Evolutionary conservation across 1,140 invertebrate genomes (phyloP).

Genomic region (Bombus fervidus): DNA sequence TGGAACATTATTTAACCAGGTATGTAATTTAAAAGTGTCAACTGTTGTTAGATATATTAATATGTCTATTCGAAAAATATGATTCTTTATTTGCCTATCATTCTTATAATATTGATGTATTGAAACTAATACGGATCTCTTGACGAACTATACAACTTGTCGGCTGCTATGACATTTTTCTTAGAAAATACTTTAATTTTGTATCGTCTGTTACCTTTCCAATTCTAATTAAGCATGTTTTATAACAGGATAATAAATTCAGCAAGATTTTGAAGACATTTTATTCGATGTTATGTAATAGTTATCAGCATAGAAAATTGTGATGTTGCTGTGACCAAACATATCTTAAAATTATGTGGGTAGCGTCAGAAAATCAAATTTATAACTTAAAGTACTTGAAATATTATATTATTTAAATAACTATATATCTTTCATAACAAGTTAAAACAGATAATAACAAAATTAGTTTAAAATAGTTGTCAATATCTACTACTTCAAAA

Average conservation of each 20-base stretch:
- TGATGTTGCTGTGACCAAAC: constrained; percentile 75
- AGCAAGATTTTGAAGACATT: constrained; percentile 41
- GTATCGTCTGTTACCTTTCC: neutral
- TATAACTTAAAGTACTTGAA: constrained; percentile 5
- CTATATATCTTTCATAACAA: neutral
- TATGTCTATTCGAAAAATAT: neutral
- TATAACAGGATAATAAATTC: constrained; percentile 2
- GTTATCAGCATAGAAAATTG: constrained; percentile 61
- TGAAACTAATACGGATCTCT: constrained; percentile 1
- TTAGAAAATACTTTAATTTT: neutral
- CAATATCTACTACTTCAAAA: neutral
- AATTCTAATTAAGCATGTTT: neutral
- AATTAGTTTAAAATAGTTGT: constrained; percentile 4
- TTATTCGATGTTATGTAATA: constrained; percentile 76
- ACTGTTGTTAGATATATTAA: neutral
- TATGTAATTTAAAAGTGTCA: constrained; percentile 68
- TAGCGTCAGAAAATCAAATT: constrained; percentile 10
- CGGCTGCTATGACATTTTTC: constrained; percentile 75
- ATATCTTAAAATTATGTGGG: constrained; percentile 34
- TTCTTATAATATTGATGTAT: constrained; percentile 26
- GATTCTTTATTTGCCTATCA: neutral
- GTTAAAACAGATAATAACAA: neutral
- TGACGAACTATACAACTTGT: constrained; percentile 57
- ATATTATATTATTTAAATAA: neutral
- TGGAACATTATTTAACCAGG: constrained; percentile 82